Base-by-base conservation (phyloP, 2,888 invertebrate species). In the Agrochola lota region DNA sequence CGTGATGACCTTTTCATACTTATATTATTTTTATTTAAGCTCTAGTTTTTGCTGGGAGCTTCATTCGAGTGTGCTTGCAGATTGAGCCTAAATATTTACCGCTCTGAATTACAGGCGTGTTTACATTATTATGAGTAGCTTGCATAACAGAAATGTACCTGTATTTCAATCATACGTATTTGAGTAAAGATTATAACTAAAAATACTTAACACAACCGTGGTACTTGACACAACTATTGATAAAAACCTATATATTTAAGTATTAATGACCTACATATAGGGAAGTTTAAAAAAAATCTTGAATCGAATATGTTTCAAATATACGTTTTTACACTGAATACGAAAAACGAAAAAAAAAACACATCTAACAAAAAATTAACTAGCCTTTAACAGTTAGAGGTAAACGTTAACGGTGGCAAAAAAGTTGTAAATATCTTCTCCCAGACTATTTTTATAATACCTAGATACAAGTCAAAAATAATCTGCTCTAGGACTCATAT, bases 81-180 rank as follows among this genome's bases (percentile, higher is more conserved):
- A 81, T 77, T 71, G 40, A 52, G 66, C 59, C 72, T 85, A 43
- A 85, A 83, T 85, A 85, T 85, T 85, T 60, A 81, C 55, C 26
- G 46, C 40, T 49, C 35, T 26, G 49, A 80, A 68, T 71, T 23
- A 71, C 62, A n/a, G 23, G 20, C 15, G 35, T 68, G n/a, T 64
- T 72, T 55, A 68, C 26, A 59, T 35, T 63, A 68, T 62, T 71
- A 23, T 66, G 74, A 63, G 83, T 52, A 30, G 70, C 20, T 69
- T 35, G 35, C 12, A 62, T 11, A 40, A 17, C 8, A 35, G 20
- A n/a, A 69, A 35, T 60, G 17, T 35, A 11, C n/a, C 4, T 35
- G 6, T 35, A 35, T 35, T 52, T 55, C 6, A 68, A 68, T n/a
- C 15, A n/a, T n/a, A n/a, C n/a, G n/a, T 6, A 17, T 30, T 64